phyloP scores from a whole-genome alignment of 2,113 vertebrate species.

The Helogale parvula region DNA sequence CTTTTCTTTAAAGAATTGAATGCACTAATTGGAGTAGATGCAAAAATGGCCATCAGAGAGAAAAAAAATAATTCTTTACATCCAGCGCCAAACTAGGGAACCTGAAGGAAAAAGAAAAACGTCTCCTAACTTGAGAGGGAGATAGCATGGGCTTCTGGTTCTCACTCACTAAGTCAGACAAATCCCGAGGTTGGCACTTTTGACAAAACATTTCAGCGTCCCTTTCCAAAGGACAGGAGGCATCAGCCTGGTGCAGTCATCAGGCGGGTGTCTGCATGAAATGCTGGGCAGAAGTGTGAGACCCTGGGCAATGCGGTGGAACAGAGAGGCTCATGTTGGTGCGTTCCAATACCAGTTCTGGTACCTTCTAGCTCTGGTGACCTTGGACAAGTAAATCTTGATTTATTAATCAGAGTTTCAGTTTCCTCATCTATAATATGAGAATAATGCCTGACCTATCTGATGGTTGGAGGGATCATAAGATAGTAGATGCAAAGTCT shows the following conservation, averaged over 20 bases:
- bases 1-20: neutral
- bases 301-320: neutral
- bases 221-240: neutral
- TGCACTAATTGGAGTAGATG: neutral
- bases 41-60: neutral
- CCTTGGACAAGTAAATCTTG: neutral
- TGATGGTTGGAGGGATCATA: neutral
- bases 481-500: neutral
- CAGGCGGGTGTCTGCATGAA: neutral
- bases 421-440: neutral
- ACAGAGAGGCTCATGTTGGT: no score
- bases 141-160: neutral
- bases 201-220: neutral
- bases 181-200: neutral
- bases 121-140: neutral
- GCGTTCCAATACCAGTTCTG: rapidly evolving
- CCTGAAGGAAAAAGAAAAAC: neutral
- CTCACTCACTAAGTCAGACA: neutral
- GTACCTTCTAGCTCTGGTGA: neutral
- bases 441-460: neutral
- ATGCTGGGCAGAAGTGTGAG: neutral
- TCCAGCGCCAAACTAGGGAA: neutral
- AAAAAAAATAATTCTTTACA: neutral
- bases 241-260: neutral
- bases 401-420: neutral